Percentiles rank a stretch among this genome's conserved stretches.
Conservation (phyloP, 2,888 invertebrate genomes). For the Stenolophus ochropezus region DNA sequence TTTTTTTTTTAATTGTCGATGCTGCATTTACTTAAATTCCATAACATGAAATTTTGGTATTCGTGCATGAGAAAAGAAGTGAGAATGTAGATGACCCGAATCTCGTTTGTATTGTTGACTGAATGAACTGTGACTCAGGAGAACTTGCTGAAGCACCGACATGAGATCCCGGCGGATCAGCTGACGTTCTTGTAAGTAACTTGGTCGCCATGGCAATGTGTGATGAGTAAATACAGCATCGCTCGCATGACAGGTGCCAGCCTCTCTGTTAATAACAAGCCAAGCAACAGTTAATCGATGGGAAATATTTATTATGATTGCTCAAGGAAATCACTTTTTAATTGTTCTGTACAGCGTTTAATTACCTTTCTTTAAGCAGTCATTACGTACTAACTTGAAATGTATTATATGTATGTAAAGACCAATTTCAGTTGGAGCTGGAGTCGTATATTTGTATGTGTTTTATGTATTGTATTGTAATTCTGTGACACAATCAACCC, state of each 20-base stretch:
- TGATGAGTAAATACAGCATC: conserved; percentile 58
- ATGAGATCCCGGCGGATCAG: conserved; percentile 54
- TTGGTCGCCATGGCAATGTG: conserved; percentile 33
- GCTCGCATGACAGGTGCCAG: conserved; percentile 52
- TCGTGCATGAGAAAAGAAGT: conserved; percentile 2
- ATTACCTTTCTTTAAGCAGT: conserved; percentile 22
- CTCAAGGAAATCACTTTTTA: conserved; percentile 37
- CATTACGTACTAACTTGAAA: conserved; percentile 18
- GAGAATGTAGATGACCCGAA: background rate
- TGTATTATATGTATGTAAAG: conserved; percentile 35
- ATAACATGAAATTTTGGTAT: background rate
- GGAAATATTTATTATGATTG: conserved; percentile 40
- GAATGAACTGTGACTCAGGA: conserved; percentile 47
- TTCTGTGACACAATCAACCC: conserved; percentile 53
- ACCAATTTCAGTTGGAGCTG: conserved; percentile 50
- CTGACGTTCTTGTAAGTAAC: conserved; percentile 59
- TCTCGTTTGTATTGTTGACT: background rate
- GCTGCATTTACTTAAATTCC: conserved; percentile 57
- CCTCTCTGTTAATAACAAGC: conserved; percentile 4
- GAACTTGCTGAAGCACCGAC: conserved; percentile 50
- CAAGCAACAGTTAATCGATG: conserved; percentile 24
- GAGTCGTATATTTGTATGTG: conserved; percentile 35
- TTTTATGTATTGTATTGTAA: conserved; percentile 16
- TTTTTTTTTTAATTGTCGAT: conserved; percentile 47
- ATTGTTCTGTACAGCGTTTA: conserved; percentile 6